Evolutionary conservation across 2,113 vertebrate genomes (phyloP).

Genomic region (Promerops cafer): DNA sequence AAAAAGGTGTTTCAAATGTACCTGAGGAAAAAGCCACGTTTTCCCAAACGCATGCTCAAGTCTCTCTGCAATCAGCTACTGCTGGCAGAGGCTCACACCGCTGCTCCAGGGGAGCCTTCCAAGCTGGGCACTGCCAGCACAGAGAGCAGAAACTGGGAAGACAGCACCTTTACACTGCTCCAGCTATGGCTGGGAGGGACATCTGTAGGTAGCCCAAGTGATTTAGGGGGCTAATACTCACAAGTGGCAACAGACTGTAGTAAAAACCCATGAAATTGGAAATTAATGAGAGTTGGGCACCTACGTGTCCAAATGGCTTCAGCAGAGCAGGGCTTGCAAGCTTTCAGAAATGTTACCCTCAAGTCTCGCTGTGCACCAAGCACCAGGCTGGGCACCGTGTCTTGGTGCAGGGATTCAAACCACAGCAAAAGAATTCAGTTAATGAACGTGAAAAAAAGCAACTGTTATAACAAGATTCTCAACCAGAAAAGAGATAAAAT

Average conservation of each 20-base stretch:
- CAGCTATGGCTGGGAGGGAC: neutral
- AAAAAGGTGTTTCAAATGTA: neutral
- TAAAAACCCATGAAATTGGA: neutral
- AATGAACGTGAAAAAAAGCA: neutral
- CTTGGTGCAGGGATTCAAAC: neutral
- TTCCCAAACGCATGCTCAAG: neutral
- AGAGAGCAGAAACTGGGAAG: neutral
- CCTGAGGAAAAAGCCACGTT: neutral
- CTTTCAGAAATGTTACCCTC: neutral
- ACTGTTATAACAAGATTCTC: neutral
- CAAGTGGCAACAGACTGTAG: neutral
- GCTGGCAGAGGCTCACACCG: neutral
- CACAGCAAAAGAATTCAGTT: neutral
- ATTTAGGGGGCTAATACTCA: neutral
- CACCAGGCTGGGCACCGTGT: neutral
- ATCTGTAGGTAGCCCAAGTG: neutral
- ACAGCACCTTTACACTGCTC: neutral
- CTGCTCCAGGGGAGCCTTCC: neutral
- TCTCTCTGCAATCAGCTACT: neutral
- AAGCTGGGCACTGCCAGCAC: neutral
- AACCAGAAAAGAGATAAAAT: neutral
- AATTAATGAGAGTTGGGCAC: neutral
- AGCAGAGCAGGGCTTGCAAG: neutral
- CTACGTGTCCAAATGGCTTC: fast-evolving
- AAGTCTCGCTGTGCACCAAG: neutral